Evolutionary conservation across 1,140 invertebrate genomes (phyloP), one percentile per base, ranked within the genome.

Genomic region (Lasaia peninsularis): DNA sequence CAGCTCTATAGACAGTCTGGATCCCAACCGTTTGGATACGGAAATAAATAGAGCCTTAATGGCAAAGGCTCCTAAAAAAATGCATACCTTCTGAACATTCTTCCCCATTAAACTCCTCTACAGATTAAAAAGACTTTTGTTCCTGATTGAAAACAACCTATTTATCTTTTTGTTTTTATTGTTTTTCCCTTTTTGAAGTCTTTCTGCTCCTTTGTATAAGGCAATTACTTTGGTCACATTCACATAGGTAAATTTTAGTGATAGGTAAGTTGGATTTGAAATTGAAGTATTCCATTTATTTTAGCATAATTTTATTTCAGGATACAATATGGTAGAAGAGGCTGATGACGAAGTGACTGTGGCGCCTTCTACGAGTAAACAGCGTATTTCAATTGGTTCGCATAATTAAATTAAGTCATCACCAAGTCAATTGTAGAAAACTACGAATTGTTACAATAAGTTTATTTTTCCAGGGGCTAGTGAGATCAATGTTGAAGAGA

Each of bases 31-130:
- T 4, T 55, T 34, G 11, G 37, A 33, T 6, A 24, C 11, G 6
- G 52, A 28, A 28, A 37, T 10, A 55, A 55, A 16, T 55, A 34
- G 52, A 34, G 12, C 16, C 10, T 37, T 35, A 33, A 37, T 16
- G 35, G 52, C 34, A 16, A 52, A 5, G 24, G 8, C 51, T 33
- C 31, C 24, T n/a, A 52, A 33, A 28, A 52, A 52, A 52, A 37
- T 7, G 44, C 4, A 20, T 49, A 49, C 5, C 20, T 28, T 49
- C 9, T 28, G 24, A 28, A 28, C 24, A 28, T 28, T 28, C 24
- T 28, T 24, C 21, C 21, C 24, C 24, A 28, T 28, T 1, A 28
- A 28, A 28, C 24, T 0, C 24, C 24, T 28, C 24, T 28, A 28
- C 1, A 2, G 24, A 2, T 28, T 28, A 28, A 28, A 28, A 6